These are phyloP conservation scores for Anguilla rostrata DNA, from an alignment of 2,113 vertebrate genomes.

Conservation along the genomic window DNA sequence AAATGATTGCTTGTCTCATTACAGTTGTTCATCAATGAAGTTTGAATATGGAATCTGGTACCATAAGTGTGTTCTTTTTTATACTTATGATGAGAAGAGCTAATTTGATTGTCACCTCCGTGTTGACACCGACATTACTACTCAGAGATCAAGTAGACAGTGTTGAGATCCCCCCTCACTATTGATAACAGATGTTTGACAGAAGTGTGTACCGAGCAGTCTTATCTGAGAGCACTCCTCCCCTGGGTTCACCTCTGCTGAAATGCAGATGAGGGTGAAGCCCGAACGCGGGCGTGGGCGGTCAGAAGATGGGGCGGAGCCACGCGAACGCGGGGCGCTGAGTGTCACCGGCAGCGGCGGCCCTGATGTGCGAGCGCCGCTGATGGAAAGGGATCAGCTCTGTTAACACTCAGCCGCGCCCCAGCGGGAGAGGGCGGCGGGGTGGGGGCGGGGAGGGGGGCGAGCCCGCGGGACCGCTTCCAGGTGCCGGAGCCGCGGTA, in stretches of 20 bases:
- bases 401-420: constrained; percentile 1
- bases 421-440: not conserved
- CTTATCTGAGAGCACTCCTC: not conserved
- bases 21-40: not conserved
- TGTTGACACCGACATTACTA: not conserved
- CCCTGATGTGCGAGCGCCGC: not conserved
- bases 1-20: not conserved
- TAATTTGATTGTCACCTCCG: not conserved
- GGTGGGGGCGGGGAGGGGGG: not conserved
- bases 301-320: not conserved
- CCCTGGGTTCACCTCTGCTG: not conserved
- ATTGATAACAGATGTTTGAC: not conserved
- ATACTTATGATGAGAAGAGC: not conserved
- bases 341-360: not conserved
- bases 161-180: not conserved
- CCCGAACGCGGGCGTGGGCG: not conserved
- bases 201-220: not conserved
- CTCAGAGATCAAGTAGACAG: not conserved
- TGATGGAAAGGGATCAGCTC: constrained; percentile 10
- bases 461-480: not conserved
- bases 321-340: not conserved
- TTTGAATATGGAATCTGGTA: constrained; percentile 1
- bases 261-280: not conserved
- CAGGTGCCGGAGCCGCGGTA: not conserved
- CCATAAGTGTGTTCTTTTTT: not conserved